Base-by-base conservation (phyloP, 1,140 invertebrate species). In the Micrasema minimum region DNA sequence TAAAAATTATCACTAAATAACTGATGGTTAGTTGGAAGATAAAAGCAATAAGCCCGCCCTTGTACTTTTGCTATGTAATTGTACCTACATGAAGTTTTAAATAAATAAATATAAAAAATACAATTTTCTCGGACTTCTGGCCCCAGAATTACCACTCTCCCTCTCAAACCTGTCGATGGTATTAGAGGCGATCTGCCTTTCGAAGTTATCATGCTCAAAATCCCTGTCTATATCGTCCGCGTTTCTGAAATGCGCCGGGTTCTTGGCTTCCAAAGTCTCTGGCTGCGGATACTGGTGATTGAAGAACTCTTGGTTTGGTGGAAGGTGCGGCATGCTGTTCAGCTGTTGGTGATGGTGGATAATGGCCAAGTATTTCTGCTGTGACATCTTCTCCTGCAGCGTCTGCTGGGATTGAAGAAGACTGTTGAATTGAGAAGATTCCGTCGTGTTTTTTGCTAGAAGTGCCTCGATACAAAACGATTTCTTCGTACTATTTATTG, bases 391-490 rank as follows among this genome's bases (percentile, higher is more conserved):
- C 4, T 83, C 80, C 41, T 81, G 80, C 1, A 81, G 67, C 3
- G 77, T 80, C 0, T 73, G 75, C 41, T 68, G 66, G 11, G 67
- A 51, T 12, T 46, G 48, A 9, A 78, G 55, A 5, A 22, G 16
- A 23, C 48, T 69, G 12, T 51, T 22, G 22, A 45, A 61, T 5
- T 38, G 53, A 7, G 26, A 48, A 18, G 43, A 31, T 1, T 43
- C 50, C 64, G 22, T 57, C 62, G 2, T 77, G 14, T 82, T 80
- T 7, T 79, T 79, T 0, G 83, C 83, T 0, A 85, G 72, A 4
- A 85, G 64, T 0, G 83, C 83, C 66, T 85, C 83, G 3, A 84
- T 85, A 66, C 83, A 84, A 55, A 85, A 85, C 0, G 82, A 84
- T 68, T 85, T 85, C 69, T 84, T 85, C 11, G 59, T 55, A 38